Conservation (phyloP, 2,888 invertebrate species). For the Meteorus colon region DNA sequence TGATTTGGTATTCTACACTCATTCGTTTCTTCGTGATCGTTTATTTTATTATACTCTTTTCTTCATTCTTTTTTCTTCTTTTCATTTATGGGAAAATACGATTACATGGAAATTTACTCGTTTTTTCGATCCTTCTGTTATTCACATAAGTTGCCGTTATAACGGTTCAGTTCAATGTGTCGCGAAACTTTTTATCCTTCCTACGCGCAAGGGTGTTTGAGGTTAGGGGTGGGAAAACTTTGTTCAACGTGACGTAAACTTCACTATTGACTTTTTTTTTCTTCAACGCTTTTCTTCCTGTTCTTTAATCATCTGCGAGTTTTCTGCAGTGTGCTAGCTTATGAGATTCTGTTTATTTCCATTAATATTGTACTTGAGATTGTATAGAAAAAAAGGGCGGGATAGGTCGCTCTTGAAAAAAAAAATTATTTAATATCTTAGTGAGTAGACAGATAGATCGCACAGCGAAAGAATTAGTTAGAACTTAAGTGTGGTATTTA, state of each 20-base stretch:
- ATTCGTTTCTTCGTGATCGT: background rate
- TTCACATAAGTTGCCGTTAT: background rate
- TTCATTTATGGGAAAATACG: background rate
- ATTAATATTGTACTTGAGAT: background rate
- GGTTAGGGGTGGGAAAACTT: background rate
- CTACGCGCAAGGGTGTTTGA: background rate
- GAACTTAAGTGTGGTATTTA: too few species aligned
- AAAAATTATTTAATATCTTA: too few species aligned
- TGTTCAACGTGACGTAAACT: slow-evolving; percentile 6
- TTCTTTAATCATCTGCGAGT: background rate
- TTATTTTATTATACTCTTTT: background rate
- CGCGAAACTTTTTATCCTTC: background rate
- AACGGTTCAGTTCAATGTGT: background rate
- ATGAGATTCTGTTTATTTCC: background rate
- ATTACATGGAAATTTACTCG: background rate
- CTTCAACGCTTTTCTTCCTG: background rate
- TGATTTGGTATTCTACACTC: background rate
- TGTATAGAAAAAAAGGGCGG: too few species aligned
- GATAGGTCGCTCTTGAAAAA: too few species aligned
- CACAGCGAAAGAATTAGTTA: too few species aligned
- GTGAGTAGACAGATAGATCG: too few species aligned
- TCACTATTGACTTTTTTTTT: background rate
- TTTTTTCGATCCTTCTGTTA: background rate
- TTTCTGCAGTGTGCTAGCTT: background rate
- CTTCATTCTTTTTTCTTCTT: background rate